Conservation (phyloP, 1,140 invertebrate genomes). For the Phymorhynchus buccinoides region DNA sequence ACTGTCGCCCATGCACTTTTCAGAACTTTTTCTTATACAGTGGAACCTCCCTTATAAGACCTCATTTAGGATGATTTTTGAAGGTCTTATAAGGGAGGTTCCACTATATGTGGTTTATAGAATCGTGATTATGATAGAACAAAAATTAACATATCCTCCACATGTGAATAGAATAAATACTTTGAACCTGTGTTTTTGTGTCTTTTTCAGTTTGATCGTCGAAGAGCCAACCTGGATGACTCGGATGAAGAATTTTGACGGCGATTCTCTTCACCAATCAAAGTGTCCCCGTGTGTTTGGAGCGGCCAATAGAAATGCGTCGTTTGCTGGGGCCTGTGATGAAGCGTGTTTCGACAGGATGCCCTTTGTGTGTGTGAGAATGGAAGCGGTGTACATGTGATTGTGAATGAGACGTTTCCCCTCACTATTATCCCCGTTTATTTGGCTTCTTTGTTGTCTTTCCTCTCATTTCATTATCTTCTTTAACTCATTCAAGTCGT, state of each 20-base stretch:
- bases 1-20: neutral
- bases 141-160: neutral
- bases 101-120: neutral
- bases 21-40: neutral
- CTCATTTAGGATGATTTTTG: too few relatives aligned
- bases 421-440: too few relatives aligned
- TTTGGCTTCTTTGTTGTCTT: too few relatives aligned
- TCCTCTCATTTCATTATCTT: too few relatives aligned
- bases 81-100: too few relatives aligned
- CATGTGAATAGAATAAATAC: too few relatives aligned
- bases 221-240: slow-evolving; percentile 30
- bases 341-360: too few relatives aligned
- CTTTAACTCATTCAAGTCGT: too few relatives aligned
- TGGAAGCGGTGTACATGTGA: too few relatives aligned
- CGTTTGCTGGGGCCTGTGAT: neutral
- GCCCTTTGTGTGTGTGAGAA: too few relatives aligned
- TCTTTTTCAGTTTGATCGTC: slow-evolving; percentile 35
- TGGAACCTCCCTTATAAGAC: too few relatives aligned
- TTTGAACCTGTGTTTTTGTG: neutral
- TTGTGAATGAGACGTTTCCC: too few relatives aligned
- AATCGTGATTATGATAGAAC: neutral
- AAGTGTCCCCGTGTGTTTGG: neutral
- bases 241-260: slow-evolving; percentile 32
- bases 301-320: neutral
- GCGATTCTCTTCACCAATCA: neutral